Evolutionary conservation across 2,113 vertebrate genomes (phyloP), one percentile per base, ranked within the genome.

Genomic region (Perca fluviatilis): DNA sequence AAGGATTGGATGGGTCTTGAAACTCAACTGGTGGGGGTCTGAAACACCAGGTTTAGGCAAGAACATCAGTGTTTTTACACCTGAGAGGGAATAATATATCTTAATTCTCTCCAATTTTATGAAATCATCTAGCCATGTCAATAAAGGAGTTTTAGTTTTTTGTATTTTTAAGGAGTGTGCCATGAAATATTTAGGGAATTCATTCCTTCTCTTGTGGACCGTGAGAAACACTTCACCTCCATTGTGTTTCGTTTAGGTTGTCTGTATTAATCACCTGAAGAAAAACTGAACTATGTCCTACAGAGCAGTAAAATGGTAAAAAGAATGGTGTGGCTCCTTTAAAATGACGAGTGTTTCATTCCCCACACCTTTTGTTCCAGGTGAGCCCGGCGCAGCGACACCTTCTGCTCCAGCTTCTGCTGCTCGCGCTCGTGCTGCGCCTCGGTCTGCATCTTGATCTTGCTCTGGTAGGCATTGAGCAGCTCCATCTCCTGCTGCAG

Each of bases 401-500:
- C 98, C 93, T 98, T 97, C 94, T 99, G 98, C 96, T 99, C 97
- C 88, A 99, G 95, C 94, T 99, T 99, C 95, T 99, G 98, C 93
- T 96, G 97, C 88, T 99, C 98, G 0, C 98, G 95, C 88, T 99
- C 97, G 2, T 99, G 98, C 95, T 99, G 98, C 19, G 98, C 97
- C 96, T 99, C 98, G 30, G 98, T 99, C 92, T 99, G 98, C 97
- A 98, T 99, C 95, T 99, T 99, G 94, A 99, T 99, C 95, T 99
- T 99, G 95, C 98, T 99, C 97, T 99, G 98, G 95, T 99, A 99
- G 60, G 98, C 98, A 13, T 98, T 99, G 92, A 99, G 98, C 90
- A 99, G 97, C 96, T 99, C 98, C 98, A 99, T 99, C 96, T 99
- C 98, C 95, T 99, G 98, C 96, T 99, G 97, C 93, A 99, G 97